Percentiles rank a stretch among this genome's conserved stretches.
phyloP scores from a whole-genome alignment of 1,140 invertebrate genomes.

The Glossosoma conforme region DNA sequence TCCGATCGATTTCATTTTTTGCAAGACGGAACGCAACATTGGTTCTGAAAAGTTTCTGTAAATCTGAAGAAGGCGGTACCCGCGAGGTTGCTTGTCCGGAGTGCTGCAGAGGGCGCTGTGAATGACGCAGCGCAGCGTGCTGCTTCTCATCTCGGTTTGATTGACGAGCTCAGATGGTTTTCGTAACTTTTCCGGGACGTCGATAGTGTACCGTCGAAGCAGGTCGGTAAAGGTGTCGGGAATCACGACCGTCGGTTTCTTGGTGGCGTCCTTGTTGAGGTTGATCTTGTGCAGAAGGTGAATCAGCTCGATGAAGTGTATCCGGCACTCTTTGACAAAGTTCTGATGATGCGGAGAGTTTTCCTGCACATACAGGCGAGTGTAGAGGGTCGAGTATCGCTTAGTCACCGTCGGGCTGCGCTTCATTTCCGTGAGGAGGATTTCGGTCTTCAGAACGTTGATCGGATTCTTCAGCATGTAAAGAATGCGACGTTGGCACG shows the following conservation, averaged over 20 bases:
- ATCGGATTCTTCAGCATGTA: conserved; percentile 53
- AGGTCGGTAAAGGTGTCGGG: conserved; percentile 15
- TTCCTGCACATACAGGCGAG: background rate
- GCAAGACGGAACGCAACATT: conserved; percentile 51
- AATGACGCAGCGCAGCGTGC: conserved; percentile 36
- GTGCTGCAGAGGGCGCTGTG: conserved; percentile 57
- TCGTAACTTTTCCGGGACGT: background rate
- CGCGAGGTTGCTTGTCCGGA: conserved; percentile 52
- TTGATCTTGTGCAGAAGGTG: conserved; percentile 15
- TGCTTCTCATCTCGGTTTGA: background rate
- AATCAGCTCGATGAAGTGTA: conserved; percentile 25
- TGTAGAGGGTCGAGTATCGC: conserved; percentile 11
- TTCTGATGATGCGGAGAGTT: conserved; percentile 3
- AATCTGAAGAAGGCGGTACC: conserved; percentile 57
- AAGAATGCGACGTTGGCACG: conserved; percentile 57
- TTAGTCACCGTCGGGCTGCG: background rate
- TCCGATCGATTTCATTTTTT: conserved; percentile 49
- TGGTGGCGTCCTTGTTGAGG: conserved; percentile 6
- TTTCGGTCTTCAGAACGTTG: conserved; percentile 5
- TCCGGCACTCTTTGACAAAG: conserved; percentile 16
- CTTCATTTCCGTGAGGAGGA: conserved; percentile 18
- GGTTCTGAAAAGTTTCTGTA: conserved; percentile 62
- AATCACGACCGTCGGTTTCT: conserved; percentile 1
- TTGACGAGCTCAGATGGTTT: background rate
- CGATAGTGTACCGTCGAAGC: conserved; percentile 10